Base-by-base conservation (phyloP, 1,140 invertebrate species). In the Heliconius hermathena region DNA sequence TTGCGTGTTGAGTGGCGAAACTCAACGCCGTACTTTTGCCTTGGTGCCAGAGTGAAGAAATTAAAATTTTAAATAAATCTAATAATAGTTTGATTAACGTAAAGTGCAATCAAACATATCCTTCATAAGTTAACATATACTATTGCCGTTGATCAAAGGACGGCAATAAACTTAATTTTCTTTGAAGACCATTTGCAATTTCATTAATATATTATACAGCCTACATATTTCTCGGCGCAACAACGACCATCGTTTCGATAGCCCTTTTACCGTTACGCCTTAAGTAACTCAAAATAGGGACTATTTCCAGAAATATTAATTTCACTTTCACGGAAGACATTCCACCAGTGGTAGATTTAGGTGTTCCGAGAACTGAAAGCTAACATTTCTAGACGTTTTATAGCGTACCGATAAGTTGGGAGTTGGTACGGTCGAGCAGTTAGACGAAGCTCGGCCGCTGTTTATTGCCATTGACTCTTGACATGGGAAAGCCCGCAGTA, bases 281-380 rank as follows among this genome's bases (percentile, higher is more conserved):
- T 83, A 82, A 33, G 13, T 3, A 1, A n/a, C 38, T 49, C 16
- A 13, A 29, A 78, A 82, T 89, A 90, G 82, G 72, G 83, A 77
- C 82, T 60, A 83, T 83, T 80, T 90, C 41, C 52, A 57, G 26
- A 54, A 72, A 77, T 75, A 66, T 70, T 76, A 26, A 79, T 54
- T 82, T 41, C 76, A 84, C 83, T 88, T 88, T 86, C 85, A 85
- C 88, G 89, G 87, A 91, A 91, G 90, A 89, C 88, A 87, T 90
- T 88, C 85, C 86, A 77, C 72, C 66, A 74, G 57, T 82, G 76
- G 78, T 90, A 85, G 84, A 91, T 90, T 89, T 90, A 90, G 85
- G 87, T 83, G 81, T 91, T 92, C 90, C 74, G 49, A 82, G 91
- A 92, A 92, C 75, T 84, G 80, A 79, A 83, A 81, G 81, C 78